Evolutionary conservation across 1,140 invertebrate species (phyloP), one percentile per base, ranked within the genome.

Genomic region (Heterodera carotae): DNA sequence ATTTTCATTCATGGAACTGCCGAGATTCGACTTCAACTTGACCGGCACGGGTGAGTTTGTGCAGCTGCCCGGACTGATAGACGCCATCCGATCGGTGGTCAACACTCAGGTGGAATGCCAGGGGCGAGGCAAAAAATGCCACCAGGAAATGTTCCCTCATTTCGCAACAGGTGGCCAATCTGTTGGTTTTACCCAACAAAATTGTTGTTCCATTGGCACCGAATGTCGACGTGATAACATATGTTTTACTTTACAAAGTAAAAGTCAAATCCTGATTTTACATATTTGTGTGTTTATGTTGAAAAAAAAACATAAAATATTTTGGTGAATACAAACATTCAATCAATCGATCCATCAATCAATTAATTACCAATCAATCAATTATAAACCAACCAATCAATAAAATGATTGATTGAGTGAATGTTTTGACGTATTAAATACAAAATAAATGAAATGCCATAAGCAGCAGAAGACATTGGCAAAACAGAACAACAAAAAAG

Each of bases 1-100:
- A 2, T 85, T 69, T 48, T 84, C 85, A 2, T 88, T 87, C 70
- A 76, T 88, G n/a, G 85, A 87, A 77, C 73, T 88, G 77, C 85
- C 85, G 7, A 80, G 83, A 59, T 78, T 83, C 67, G 83, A 85
- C 75, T 84, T 84, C 66, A 86, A 85, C 39, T 72, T 85, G 34
- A 85, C 84, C n/a, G 85, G 85, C 68, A 87, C 88, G 85, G 86
- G 85, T 22, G 85, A 88, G 74, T 84, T 87, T 70, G 83, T 88
- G 7, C 84, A 87, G 67, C 74, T 87, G 39, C 85, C 85, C 1
- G 81, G 83, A 18, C 70, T 87, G 12, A 88, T 88, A 15, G 78
- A 83, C 68, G 86, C 85, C 22, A 87, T 88, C 69, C 80, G 85
- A 15, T 85, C 81, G 34, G 80, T 79, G 33, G 70, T 78, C 34